These are phyloP conservation scores for Gyrodactylus bullatarudis DNA, from an alignment of 1,140 invertebrate species.

Conservation along the genomic window DNA sequence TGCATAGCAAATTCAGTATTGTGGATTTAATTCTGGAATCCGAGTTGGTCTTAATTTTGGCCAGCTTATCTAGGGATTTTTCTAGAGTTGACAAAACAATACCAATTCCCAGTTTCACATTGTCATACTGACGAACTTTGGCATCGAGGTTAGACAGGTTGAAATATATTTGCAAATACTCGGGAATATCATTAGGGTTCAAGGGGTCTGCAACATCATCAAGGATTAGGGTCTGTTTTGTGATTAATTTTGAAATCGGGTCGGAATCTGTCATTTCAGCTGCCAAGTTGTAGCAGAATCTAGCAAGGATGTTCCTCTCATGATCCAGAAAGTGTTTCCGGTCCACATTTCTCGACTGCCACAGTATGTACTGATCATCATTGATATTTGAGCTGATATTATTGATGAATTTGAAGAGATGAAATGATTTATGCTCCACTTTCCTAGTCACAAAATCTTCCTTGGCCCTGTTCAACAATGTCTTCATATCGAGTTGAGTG, in stretches of 20 bases:
- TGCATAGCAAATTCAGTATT: not conserved
- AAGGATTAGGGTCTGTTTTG: not conserved
- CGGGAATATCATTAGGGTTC: too few species aligned
- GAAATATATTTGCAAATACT: not conserved
- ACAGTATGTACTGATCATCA: not conserved
- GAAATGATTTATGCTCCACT: not conserved
- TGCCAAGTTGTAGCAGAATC: not conserved
- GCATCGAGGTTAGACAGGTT: not conserved
- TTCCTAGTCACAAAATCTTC: not conserved
- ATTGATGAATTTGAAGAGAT: not conserved
- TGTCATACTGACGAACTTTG: not conserved
- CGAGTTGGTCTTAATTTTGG: not conserved
- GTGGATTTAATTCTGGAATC: not conserved
- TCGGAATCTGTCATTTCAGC: not conserved
- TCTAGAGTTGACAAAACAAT: not conserved
- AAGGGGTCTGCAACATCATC: too few species aligned
- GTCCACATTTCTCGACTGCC: not conserved
- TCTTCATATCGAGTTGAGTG: too few species aligned
- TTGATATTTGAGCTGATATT: not conserved
- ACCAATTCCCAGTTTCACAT: not conserved
- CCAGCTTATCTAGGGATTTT: not conserved
- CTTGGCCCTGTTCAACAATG: too few species aligned
- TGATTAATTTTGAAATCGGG: not conserved
- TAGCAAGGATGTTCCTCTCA: not conserved
- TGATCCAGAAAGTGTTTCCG: not conserved